Base-by-base conservation (phyloP, 2,113 vertebrate genomes). In the Eurystomus gularis region DNA sequence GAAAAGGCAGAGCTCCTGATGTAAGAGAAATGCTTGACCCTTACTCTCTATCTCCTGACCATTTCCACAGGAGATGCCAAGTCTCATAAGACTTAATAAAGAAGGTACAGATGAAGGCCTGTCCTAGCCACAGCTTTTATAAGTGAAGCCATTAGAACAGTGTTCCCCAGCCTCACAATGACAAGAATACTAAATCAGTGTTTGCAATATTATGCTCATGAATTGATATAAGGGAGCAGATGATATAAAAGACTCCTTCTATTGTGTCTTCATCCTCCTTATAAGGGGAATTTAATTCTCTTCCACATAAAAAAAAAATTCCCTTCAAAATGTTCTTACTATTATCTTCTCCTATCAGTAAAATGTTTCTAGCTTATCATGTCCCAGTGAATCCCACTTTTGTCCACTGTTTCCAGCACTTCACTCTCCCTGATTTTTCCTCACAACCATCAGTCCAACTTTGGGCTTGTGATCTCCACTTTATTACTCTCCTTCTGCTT, bases 391-490 rank as follows among this genome's bases (percentile, higher is more conserved):
- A 55, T 42, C 46, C 29, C 23, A 57, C 3, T 13, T 33, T 60
- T 33, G 6, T 12, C 9, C 42, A 3, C 48, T 25, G 1, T 29
- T 88, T 48, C 17, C 14, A 4, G 0, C 26, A 11, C 14, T 37
- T 68, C 29, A 31, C 2, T 13, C 11, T 51, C 62, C 28, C 20
- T 12, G 23, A 31, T 19, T 72, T 77, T 68, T 10, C 72, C 54
- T 26, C 55, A 7, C 52, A 39, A 4, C 12, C 24, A 9, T 5
- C 52, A 33, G 17, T n/a, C 49, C 42, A 11, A 2, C 37, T 70
- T 39, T 2, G 0, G 16, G 5, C 31, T 69, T 13, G 18, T 2
- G 5, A 24, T 10, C 25, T 7, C 60, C 10, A 6, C 17, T n/a
- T 81, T 13, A 2, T 31, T 66, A 46, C 21, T 42, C 31, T 33